Evolutionary conservation across 2,888 invertebrate species (phyloP), one percentile per base, ranked within the genome.

Genomic region (Pemphredon lugubris): DNA sequence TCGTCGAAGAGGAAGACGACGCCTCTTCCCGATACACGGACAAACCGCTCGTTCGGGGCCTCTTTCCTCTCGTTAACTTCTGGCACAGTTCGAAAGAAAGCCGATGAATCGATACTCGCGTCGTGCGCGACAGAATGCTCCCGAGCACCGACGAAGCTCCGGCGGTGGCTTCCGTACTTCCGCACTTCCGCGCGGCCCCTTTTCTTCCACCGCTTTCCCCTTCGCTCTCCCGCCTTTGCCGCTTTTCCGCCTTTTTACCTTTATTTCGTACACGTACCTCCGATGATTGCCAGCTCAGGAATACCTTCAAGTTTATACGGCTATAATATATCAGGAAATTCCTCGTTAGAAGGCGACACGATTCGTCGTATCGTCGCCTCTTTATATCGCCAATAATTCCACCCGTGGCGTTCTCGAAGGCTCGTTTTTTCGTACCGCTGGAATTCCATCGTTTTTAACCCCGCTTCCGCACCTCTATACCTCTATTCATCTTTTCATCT

Each of bases 231-330:
- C 53, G 45, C 16, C 23, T 18, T 42, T 53, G 16, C 9, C 34
- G 11, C 6, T 30, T 54, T 18, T n/a, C 18, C 14, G 34, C 34
- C 50, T 44, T 55, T 54, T 54, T 51, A 23, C 37, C 48, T 45
- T 67, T 70, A 67, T 70, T 73, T 73, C 64, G 70, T 37, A 40
- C 73, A 73, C 73, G 73, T 64, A 57, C 57, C 63, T 34, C n/a
- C 45, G 48, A 39, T 54, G 50, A 53, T 64, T 63, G 57, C 60
- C 42, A 59, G 55, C 50, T 55, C 67, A 53, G 57, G 53, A 69
- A 75, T 70, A 64, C 70, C 57, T 73, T 57, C 18, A 20, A 66
- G 32, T 64, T 74, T 67, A 60, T 75, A 67, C 44, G 40, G 34
- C 44, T 45, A 39, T 75, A 75, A 75, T 71, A 66, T 34, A 39